Conservation (phyloP, 2,113 vertebrate genomes). For the Entelurus aequoreus region DNA sequence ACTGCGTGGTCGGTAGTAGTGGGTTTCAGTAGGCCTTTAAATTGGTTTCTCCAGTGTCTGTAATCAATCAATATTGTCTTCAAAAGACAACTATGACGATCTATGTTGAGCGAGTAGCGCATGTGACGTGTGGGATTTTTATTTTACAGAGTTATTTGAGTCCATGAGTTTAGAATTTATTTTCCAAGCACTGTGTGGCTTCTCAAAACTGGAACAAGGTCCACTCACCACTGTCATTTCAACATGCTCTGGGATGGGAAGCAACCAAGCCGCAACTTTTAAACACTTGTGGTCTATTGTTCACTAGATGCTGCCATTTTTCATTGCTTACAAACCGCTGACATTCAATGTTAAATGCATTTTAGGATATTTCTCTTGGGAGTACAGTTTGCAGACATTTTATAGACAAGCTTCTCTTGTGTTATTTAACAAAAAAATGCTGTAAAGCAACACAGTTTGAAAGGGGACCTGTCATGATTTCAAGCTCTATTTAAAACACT, state of each 20-base stretch:
- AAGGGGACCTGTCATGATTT: no score
- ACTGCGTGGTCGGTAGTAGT: no score
- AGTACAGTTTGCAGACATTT: no score
- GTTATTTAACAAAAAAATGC: no score
- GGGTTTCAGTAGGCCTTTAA: no score
- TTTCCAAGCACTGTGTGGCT: slow-evolving; percentile 23
- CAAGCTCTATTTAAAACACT: no score
- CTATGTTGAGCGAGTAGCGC: background rate
- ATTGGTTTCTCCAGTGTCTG: slow-evolving; percentile 10
- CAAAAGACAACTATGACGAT: slow-evolving; percentile 2
- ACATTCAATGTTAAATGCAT: background rate
- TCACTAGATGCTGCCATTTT: background rate
- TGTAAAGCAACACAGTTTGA: no score
- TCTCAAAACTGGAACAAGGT: background rate
- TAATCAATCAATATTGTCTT: slow-evolving; percentile 25
- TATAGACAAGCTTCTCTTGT: no score
- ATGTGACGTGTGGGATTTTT: slow-evolving; percentile 14
- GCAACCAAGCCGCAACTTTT: background rate
- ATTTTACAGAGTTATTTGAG: background rate
- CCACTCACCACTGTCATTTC: slow-evolving; percentile 5
- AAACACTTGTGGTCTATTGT: background rate
- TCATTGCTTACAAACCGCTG: background rate
- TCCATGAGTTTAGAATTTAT: slow-evolving; percentile 14
- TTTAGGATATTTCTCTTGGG: background rate
- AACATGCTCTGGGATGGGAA: background rate